These are phyloP conservation scores for Aphidius colemani DNA, from an alignment of 2,888 invertebrate species.

Conservation along the genomic window DNA sequence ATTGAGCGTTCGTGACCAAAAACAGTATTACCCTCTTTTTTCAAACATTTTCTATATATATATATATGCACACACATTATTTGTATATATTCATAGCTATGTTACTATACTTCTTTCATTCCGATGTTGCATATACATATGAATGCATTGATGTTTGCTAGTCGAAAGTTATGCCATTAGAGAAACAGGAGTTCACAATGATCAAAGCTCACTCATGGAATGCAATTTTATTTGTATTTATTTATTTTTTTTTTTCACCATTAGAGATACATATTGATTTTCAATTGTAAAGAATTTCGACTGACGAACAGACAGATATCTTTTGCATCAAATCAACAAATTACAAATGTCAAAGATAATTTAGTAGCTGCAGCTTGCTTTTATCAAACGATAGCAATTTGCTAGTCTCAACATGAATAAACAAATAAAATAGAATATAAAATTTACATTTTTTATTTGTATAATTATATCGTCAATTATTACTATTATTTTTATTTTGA, in stretches of 20 bases:
- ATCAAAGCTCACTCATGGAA: slow-evolving; percentile 42
- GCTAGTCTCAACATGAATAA: no score
- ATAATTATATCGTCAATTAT: no score
- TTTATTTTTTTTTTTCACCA: no score
- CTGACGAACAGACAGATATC: slow-evolving; percentile 4
- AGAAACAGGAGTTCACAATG: slow-evolving; percentile 38
- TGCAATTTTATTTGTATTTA: slow-evolving; percentile 48
- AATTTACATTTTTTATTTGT: no score
- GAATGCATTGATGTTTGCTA: slow-evolving; percentile 12
- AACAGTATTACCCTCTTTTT: no score
- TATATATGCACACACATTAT: neutral
- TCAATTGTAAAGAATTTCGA: slow-evolving; percentile 27
- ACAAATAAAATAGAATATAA: no score
- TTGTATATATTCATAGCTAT: slow-evolving; percentile 1
- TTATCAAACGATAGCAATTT: no score
- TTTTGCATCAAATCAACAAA: neutral
- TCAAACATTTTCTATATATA: no score
- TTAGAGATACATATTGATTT: slow-evolving; percentile 47
- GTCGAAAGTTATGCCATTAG: slow-evolving; percentile 35
- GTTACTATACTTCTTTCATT: slow-evolving; percentile 24
- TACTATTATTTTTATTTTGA: no score
- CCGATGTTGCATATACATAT: neutral
- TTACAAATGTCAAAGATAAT: slow-evolving; percentile 3
- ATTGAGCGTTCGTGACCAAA: no score
- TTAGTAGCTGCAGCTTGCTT: slow-evolving; percentile 4